Conservation (phyloP, 2,888 invertebrate species). For the Clitarchus hookeri region DNA sequence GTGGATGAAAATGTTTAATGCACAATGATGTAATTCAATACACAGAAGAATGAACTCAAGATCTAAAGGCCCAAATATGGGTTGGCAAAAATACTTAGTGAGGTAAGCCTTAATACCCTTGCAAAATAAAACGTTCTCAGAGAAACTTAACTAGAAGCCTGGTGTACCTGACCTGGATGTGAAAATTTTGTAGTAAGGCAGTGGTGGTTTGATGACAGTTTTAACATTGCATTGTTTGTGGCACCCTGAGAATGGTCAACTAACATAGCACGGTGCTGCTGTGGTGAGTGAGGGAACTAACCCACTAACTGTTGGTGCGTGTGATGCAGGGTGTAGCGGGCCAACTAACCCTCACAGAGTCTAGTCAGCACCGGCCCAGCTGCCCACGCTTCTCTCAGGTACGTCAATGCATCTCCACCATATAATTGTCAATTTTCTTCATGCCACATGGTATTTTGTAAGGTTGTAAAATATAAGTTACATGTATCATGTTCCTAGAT, state of each 20-base stretch:
- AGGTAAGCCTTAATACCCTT: not conserved
- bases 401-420: not conserved
- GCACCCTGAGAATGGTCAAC: not conserved
- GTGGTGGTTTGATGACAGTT: too few species aligned
- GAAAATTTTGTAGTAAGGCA: too few species aligned
- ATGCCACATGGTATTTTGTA: too few species aligned
- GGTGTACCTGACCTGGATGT: too few species aligned
- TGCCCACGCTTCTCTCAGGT: not conserved
- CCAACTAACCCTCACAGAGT: constrained; percentile 7
- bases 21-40: too few species aligned
- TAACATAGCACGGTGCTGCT: not conserved
- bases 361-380: constrained; percentile 18
- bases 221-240: not conserved
- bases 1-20: too few species aligned
- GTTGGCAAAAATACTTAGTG: not conserved
- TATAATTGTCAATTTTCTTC: not conserved
- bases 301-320: constrained; percentile 21
- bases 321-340: constrained; percentile 21
- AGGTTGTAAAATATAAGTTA: too few species aligned
- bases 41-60: too few species aligned
- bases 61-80: too few species aligned
- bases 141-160: too few species aligned
- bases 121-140: too few species aligned
- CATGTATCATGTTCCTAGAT: too few species aligned
- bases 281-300: constrained; percentile 10